Evolutionary conservation across 2,797 vertebrate species (phyloP).

Genomic region (Crenichthys baileyi): DNA sequence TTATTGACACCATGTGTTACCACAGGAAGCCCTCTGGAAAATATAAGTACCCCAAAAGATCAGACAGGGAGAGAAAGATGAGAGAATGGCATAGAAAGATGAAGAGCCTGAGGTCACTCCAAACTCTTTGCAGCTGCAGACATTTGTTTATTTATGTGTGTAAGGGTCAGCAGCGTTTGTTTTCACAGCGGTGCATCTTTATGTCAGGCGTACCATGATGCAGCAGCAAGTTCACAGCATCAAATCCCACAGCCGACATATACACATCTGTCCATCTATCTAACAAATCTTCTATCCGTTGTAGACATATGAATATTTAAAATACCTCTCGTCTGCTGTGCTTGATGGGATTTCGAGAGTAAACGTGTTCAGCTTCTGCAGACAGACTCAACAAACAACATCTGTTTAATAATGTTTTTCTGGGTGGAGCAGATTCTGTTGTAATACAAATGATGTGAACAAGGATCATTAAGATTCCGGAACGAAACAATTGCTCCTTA

Average conservation of each 20-base stretch:
- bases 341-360: conserved; percentile 5
- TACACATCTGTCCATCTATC: conserved; percentile 4
- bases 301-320: conserved; percentile 30
- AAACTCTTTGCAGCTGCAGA: conserved; percentile 66
- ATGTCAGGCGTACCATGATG: conserved; percentile 46
- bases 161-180: conserved; percentile 51
- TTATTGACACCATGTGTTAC: conserved; percentile 81
- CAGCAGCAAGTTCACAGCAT: conserved; percentile 47
- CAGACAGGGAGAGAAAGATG: conserved; percentile 55
- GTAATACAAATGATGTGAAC: neutral
- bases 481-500: neutral
- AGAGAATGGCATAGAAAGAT: conserved; percentile 38
- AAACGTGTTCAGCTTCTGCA: conserved; percentile 1
- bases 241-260: conserved; percentile 30
- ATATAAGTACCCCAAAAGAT: conserved; percentile 69
- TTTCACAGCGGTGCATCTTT: conserved; percentile 66
- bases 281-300: conserved; percentile 7
- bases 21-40: conserved; percentile 74
- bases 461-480: neutral
- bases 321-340: conserved; percentile 2
- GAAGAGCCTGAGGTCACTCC: conserved; percentile 48
- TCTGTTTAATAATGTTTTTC: neutral
- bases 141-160: conserved; percentile 27
- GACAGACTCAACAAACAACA: neutral
- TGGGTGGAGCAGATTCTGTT: neutral